Evolutionary conservation across 2,797 vertebrate species (phyloP), one percentile per base, ranked within the genome.

Genomic region (Manis crassicaudata): DNA sequence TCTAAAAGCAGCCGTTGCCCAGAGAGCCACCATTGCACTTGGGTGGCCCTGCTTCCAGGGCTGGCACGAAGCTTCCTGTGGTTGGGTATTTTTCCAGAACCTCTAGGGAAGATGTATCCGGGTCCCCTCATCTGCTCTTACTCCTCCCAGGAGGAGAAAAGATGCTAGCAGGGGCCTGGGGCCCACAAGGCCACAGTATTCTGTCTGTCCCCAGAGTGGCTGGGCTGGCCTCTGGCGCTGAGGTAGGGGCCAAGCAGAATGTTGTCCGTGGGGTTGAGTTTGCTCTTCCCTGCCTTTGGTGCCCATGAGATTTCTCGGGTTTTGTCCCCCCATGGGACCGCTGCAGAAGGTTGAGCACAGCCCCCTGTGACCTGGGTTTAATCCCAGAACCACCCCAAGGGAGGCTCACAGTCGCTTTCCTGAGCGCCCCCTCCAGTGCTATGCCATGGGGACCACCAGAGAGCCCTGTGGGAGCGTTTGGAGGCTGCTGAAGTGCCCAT

Each of bases 31-130:
- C 79, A 67, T 32, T 43, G 25, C 40, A 3, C 58, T 20, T 60
- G 87, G 90, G 94, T 65, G 92, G 88, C 92, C 88, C 60, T n/a
- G 63, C 52, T 79, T 60, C 85, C 91, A 12, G 65, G 56, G 46
- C 91, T 77, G 93, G 89, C 32, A 32, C 20, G 2, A 9, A 43
- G 68, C 58, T 43, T 54, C 46, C 37, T 29, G 68, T 0, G 0
- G 40, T 18, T 10, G 72, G 80, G 10, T 2, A 37, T 76, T 85
- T 72, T 79, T 88, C 72, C 54, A 29, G 35, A 81, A 77, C 43
- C 21, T 67, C 1, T 3, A 60, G 32, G 56, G 92, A 79, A 65
- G 27, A 37, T n/a, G 56, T 3, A 6, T 46, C 21, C 35, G 8
- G 29, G 58, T 65, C 40, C 68, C 63, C 14, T 27, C 3, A 0